Evolutionary conservation across 2,113 vertebrate genomes (phyloP).

Genomic region (Menidia beryllina): DNA sequence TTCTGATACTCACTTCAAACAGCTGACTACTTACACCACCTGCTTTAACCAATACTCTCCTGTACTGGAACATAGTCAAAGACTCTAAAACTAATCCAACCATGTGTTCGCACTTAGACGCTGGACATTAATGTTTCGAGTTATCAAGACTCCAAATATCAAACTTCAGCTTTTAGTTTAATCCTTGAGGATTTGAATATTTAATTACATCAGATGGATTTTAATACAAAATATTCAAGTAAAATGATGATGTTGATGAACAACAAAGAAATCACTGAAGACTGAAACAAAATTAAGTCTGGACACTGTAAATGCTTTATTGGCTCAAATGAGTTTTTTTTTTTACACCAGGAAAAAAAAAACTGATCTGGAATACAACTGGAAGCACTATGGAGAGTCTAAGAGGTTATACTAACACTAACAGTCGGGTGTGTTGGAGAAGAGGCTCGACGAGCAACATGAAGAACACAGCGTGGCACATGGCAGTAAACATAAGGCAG

Average conservation of each 20-base stretch:
- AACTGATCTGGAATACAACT: constrained; percentile 13
- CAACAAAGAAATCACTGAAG: background rate
- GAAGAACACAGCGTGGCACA: constrained; percentile 38
- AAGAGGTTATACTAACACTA: constrained; percentile 1
- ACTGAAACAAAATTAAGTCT: background rate
- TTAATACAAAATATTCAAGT: background rate
- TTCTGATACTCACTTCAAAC: constrained; percentile 44
- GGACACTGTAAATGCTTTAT: constrained; percentile 50
- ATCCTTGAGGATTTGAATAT: background rate
- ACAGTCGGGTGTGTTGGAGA: constrained; percentile 17
- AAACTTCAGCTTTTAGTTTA: background rate
- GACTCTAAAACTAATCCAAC: background rate
- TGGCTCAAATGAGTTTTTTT: constrained; percentile 14
- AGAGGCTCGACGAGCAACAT: constrained; percentile 22
- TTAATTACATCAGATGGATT: background rate
- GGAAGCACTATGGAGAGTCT: constrained; percentile 17
- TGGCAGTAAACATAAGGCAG: constrained; percentile 54
- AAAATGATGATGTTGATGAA: background rate
- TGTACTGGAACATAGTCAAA: background rate
- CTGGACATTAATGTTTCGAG: background rate
- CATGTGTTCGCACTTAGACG: no score
- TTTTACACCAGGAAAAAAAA: constrained; percentile 2
- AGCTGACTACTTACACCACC: constrained; percentile 35
- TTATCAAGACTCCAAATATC: background rate
- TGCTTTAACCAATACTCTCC: constrained; percentile 31